Conservation (phyloP, 2,113 vertebrate species). For the Albula glossodonta region DNA sequence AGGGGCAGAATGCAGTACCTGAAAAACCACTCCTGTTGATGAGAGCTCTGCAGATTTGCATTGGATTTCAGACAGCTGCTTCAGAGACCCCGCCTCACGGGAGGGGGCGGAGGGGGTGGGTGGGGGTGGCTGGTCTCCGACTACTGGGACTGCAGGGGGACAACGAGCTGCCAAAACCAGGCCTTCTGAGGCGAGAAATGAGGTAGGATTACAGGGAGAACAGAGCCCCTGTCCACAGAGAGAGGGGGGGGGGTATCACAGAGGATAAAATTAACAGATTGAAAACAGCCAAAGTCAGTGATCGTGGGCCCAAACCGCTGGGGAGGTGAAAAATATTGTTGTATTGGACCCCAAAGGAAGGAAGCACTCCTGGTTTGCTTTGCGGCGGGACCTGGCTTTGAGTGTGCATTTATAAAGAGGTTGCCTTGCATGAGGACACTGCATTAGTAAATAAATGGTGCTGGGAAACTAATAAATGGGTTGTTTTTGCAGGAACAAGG, state of each 20-base stretch:
- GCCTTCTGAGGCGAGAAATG: too few relatives aligned
- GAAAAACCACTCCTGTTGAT: too few relatives aligned
- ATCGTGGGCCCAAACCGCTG: not conserved
- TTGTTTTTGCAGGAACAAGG: not conserved
- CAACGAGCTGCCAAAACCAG: too few relatives aligned
- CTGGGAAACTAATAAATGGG: not conserved
- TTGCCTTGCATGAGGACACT: not conserved
- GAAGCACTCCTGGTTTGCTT: not conserved
- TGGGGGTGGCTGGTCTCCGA: too few relatives aligned
- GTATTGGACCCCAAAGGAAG: not conserved
- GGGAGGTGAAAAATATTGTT: not conserved
- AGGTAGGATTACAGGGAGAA: too few relatives aligned
- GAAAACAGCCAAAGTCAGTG: not conserved
- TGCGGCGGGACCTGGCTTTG: not conserved
- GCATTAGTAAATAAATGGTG: not conserved
- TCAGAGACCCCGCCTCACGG: too few relatives aligned
- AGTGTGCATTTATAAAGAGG: not conserved
- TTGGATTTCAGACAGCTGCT: too few relatives aligned
- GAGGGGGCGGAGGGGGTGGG: too few relatives aligned
- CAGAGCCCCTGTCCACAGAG: not conserved
- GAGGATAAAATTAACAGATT: not conserved
- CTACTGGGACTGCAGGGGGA: too few relatives aligned
- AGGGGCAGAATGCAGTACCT: too few relatives aligned
- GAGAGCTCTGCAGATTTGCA: too few relatives aligned
- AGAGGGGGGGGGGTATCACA: not conserved